Base-by-base conservation (phyloP, 2,888 invertebrate species). In the Drosophila acutilabella region DNA sequence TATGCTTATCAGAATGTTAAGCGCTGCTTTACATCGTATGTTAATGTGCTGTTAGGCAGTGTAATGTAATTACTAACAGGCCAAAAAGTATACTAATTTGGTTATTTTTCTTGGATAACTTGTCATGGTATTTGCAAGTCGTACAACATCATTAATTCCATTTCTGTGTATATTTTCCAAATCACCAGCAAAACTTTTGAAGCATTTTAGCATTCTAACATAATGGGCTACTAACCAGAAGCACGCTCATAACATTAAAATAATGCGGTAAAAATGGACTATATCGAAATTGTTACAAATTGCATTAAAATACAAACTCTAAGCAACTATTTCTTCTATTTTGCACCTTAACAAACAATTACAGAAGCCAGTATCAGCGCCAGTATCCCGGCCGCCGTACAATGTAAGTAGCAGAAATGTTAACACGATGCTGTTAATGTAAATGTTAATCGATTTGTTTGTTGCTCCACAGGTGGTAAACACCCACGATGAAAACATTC, bases 401-500 rank as follows among this genome's bases (percentile, higher is more conserved):
- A 88, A 92, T 92, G 92, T 92, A 81, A 92, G 92, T 91, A 45
- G 40, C 42, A 42, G 18, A 48, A 11, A 16, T 18, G 7, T 13
- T 26, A 13, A 13, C 6, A 36, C 23, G 13, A 20, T n/a, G 8
- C 40, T 64, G 23, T 60, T 62, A 62, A 61, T 14, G 26, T 0
- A 14, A 54, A 58, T 78, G 48, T 57, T 64, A 71, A 70, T 6
- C 38, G 16, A 44, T 52, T n/a, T n/a, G 8, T 2, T 40, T 40
- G 4, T 36, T 64, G 18, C 36, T 64, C 26, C 40, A 59, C 67
- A 92, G 92, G 91, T 92, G 91, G 91, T 92, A 90, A 92, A 94
- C 93, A 88, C 95, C 95, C 89, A 90, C 82, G 95, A 95, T 90
- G 97, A 97, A 91, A 94, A 95, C 89, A 97, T 98, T 91, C 97